A percentile compares a stretch with the other conserved stretches of the same genome.
Conservation (phyloP, 2,888 invertebrate genomes). For the Disparrhopalites patrizii region DNA sequence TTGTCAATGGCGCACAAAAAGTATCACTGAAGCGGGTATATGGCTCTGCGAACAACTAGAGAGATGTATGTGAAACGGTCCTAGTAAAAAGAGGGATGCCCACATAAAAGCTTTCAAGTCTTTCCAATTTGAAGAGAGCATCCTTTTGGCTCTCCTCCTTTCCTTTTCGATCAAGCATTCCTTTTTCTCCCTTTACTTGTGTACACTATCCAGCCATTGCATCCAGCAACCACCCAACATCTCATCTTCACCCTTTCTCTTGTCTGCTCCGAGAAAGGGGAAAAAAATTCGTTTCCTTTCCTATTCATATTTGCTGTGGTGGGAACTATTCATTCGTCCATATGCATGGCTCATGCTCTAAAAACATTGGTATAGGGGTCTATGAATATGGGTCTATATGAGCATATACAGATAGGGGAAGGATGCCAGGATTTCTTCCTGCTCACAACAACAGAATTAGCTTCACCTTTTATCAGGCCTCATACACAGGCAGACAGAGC, state of each 20-base stretch:
- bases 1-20: too few relatives aligned
- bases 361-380: background rate
- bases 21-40: too few relatives aligned
- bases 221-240: background rate
- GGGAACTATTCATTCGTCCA: background rate
- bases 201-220: background rate
- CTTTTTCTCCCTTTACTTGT: background rate
- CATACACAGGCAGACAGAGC: background rate
- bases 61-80: too few relatives aligned
- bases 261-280: too few relatives aligned
- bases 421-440: background rate
- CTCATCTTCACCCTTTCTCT: background rate
- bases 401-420: background rate
- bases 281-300: background rate
- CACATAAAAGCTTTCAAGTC: constrained; percentile 5
- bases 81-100: background rate
- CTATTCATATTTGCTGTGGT: constrained; percentile 7
- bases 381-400: background rate
- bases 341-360: too few relatives aligned
- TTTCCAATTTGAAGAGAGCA: constrained; percentile 1
- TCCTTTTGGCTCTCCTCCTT: background rate
- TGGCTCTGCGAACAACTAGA: too few relatives aligned
- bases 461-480: background rate
- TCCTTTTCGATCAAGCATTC: constrained; percentile 4
- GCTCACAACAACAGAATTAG: constrained; percentile 1